These are phyloP conservation scores for Donacobius atricapilla DNA, from an alignment of 2,113 vertebrate species.

Conservation along the genomic window DNA sequence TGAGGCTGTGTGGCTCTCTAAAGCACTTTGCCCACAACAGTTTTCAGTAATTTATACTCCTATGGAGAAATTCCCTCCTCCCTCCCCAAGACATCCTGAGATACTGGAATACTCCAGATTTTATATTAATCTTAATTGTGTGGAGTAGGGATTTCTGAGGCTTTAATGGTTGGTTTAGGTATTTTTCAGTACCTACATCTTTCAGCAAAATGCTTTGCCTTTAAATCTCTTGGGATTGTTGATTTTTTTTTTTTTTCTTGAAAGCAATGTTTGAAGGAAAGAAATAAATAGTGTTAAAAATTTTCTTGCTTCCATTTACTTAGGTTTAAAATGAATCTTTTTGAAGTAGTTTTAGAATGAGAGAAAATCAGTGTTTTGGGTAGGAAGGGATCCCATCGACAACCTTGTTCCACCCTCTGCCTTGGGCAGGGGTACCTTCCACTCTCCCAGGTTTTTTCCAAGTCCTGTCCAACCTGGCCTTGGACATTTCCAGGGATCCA, in stretches of 20 bases:
- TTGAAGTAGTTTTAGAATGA: not conserved
- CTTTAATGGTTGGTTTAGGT: not conserved
- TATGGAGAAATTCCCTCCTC: not conserved
- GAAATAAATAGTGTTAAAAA: not conserved
- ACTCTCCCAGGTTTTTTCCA: rapidly evolving
- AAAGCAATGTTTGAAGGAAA: not conserved
- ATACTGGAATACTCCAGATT: not conserved
- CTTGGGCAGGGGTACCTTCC: not conserved
- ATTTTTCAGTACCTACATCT: not conserved
- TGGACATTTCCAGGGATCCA: not conserved
- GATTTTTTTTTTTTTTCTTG: not conserved
- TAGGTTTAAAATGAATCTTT: not conserved
- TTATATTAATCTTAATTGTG: not conserved
- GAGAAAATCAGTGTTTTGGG: not conserved
- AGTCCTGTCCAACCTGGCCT: rapidly evolving
- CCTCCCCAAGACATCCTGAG: not conserved
- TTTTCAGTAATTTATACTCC: not conserved
- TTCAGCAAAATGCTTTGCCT: not conserved
- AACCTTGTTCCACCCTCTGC: not conserved
- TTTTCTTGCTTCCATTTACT: not conserved
- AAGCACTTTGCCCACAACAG: not conserved
- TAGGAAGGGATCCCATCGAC: not conserved
- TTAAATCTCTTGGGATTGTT: not conserved
- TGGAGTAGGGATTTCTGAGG: not conserved
- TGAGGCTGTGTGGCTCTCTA: not conserved